A percentile compares a stretch with the other conserved stretches of the same genome.
phyloP scores from a whole-genome alignment of 1,140 invertebrate genomes.

The Trichonephila clavata region DNA sequence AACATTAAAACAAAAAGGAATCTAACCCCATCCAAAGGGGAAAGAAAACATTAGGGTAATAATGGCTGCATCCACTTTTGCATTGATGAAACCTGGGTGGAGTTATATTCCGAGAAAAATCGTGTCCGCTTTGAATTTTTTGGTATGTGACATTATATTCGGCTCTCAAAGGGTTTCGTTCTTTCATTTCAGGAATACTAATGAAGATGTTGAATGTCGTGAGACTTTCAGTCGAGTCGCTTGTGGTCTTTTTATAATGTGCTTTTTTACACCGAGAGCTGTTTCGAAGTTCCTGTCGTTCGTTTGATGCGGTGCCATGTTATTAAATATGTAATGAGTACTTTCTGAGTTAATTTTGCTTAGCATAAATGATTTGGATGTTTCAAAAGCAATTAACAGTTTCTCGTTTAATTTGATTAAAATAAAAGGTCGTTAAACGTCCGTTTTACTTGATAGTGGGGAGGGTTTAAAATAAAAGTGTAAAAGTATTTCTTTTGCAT shows the following conservation, averaged over 20 bases:
- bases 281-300: background rate
- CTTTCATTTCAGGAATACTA: conserved; percentile 2
- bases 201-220: conserved; percentile 39
- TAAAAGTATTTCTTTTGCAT: conserved; percentile 18
- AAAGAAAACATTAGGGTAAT: conserved; percentile 25
- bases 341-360: background rate
- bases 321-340: background rate
- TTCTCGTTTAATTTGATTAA: background rate
- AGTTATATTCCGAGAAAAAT: background rate
- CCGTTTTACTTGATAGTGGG: background rate
- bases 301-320: background rate
- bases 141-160: conserved; percentile 46
- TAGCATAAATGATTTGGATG: background rate
- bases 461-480: background rate
- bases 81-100: conserved; percentile 38
- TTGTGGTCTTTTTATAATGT: background rate
- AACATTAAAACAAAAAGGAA: conserved; percentile 39
- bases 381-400: background rate
- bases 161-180: conserved; percentile 14
- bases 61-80: conserved; percentile 24
- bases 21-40: conserved; percentile 30
- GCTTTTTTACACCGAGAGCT: background rate
- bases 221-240: background rate
- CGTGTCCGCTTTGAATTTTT: conserved; percentile 27
- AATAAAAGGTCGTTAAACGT: background rate